phyloP scores from a whole-genome alignment of 2,888 invertebrate species.

The Zele albiditarsus region DNA sequence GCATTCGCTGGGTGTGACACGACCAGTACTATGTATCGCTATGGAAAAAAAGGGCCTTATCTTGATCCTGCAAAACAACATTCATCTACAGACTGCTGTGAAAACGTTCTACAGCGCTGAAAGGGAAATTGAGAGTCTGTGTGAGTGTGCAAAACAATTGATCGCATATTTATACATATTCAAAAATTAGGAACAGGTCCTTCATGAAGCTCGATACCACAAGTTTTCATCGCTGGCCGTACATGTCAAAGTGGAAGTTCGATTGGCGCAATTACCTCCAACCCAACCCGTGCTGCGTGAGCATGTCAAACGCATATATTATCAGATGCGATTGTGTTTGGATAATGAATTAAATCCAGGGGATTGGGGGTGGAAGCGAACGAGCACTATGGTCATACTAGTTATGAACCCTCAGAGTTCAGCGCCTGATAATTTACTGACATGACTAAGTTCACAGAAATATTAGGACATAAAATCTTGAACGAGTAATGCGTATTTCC shows the following conservation, averaged over 20 bases:
- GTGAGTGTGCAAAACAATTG: no score
- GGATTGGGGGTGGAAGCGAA: slow-evolving; percentile 49
- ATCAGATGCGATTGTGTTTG: slow-evolving; percentile 53
- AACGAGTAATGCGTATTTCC: background rate
- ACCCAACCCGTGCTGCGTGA: slow-evolving; percentile 35
- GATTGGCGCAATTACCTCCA: slow-evolving; percentile 40
- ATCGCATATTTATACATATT: no score
- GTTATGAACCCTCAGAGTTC: slow-evolving; percentile 40
- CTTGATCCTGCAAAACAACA: no score
- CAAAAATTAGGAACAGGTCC: no score
- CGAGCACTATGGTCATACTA: slow-evolving; percentile 42
- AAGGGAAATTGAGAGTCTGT: no score
- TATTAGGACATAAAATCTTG: slow-evolving; percentile 2
- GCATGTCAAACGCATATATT: slow-evolving; percentile 43
- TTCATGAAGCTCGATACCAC: no score
- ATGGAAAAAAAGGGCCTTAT: no score
- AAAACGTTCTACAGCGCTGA: no score
- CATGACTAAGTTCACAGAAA: slow-evolving; percentile 35
- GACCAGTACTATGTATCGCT: no score
- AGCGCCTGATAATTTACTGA: slow-evolving; percentile 37
- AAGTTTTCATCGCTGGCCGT: slow-evolving; percentile 3
- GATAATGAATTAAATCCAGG: slow-evolving; percentile 46
- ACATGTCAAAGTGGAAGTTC: slow-evolving; percentile 16
- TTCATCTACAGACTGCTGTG: no score
- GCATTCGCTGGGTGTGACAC: no score